These are phyloP conservation scores for Synergus gifuensis DNA, from an alignment of 2,888 invertebrate genomes.

Conservation along the genomic window DNA sequence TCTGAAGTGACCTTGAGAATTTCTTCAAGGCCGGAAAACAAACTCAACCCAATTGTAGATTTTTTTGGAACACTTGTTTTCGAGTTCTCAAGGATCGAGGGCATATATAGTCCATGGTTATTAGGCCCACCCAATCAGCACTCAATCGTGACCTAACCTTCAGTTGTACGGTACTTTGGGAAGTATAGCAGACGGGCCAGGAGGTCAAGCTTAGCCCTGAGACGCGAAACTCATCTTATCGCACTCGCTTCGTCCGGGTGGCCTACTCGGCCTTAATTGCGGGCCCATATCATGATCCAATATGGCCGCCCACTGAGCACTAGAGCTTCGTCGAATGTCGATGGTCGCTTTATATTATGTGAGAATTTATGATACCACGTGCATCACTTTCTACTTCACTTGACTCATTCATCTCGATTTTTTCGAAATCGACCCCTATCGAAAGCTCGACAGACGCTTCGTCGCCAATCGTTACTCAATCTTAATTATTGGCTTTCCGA, in stretches of 20 bases:
- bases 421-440: conserved; percentile 1
- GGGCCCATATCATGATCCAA: conserved; percentile 77
- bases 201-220: conserved; percentile 73
- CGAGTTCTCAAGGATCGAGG: background rate
- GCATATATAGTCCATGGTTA: conserved; percentile 67
- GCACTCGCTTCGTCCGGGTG: conserved; percentile 75
- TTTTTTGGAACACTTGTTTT: background rate
- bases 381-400: conserved; percentile 7
- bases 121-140: conserved; percentile 73
- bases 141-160: conserved; percentile 73
- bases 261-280: conserved; percentile 78
- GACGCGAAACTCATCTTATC: conserved; percentile 74
- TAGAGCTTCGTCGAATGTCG: conserved; percentile 62
- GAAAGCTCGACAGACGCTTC: conserved; percentile 4
- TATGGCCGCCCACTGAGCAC: conserved; percentile 76
- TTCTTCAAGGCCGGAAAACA: background rate
- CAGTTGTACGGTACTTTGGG: conserved; percentile 62
- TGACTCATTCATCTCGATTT: background rate
- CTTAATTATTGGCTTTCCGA: conserved; percentile 33
- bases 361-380: conserved; percentile 23
- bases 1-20: background rate
- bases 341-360: conserved; percentile 64
- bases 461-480: conserved; percentile 25
- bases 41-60: background rate
- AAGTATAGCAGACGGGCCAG: conserved; percentile 61